Evolutionary conservation across 2,888 invertebrate species (phyloP).

Genomic region (Anoplius nigerrimus): DNA sequence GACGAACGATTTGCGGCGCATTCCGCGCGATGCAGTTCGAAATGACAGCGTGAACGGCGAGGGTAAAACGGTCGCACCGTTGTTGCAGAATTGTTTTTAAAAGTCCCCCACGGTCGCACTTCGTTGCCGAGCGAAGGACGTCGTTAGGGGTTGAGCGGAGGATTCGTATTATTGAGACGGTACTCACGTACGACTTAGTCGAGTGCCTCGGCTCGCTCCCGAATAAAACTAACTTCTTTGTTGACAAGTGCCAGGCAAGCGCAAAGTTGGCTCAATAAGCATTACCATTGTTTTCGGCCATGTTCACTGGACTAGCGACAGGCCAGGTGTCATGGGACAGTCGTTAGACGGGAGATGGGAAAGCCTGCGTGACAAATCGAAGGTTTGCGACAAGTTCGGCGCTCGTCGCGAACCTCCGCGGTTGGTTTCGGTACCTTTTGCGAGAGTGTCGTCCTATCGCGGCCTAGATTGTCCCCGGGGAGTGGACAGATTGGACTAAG

Average conservation of each 20-base stretch:
- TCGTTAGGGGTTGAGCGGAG: background rate
- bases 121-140: background rate
- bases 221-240: slow-evolving; percentile 58
- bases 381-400: too few species aligned
- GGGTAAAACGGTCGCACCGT: slow-evolving; percentile 37
- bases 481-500: too few species aligned
- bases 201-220: slow-evolving; percentile 33
- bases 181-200: slow-evolving; percentile 48
- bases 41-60: slow-evolving; percentile 51
- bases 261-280: slow-evolving; percentile 61
- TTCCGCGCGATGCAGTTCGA: slow-evolving; percentile 1
- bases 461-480: too few species aligned
- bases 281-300: slow-evolving; percentile 69
- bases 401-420: too few species aligned
- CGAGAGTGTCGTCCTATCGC: too few species aligned
- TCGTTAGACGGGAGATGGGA: too few species aligned
- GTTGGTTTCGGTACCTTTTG: too few species aligned
- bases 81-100: background rate
- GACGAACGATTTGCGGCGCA: too few species aligned
- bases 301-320: slow-evolving; percentile 66
- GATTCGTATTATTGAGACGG: background rate
- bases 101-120: slow-evolving; percentile 2
- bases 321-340: slow-evolving; percentile 6
- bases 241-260: slow-evolving; percentile 62
- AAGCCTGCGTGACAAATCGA: too few species aligned